Evolutionary conservation across 37 sponge, comb jelly and placozoan species (phyloP).

Genomic region (Chondrilla cf. caribensis): DNA sequence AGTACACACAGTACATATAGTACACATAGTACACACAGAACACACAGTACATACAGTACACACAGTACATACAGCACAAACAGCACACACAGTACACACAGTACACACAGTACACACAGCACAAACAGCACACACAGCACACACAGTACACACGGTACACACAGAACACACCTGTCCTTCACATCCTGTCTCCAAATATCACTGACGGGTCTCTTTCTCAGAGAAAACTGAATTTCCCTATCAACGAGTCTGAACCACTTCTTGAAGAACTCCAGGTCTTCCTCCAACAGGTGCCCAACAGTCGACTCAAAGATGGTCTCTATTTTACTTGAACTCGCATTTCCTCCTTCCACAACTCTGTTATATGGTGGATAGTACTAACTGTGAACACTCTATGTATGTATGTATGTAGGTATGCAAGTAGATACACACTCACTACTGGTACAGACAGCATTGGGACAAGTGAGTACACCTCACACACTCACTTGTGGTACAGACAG

Average conservation of each 20-base stretch:
- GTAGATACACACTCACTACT: slow-evolving; percentile 12
- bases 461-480: no score
- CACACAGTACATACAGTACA: no score
- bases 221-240: slow-evolving; percentile 27
- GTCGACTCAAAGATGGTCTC: slow-evolving; percentile 34
- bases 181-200: slow-evolving; percentile 36
- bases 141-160: no score
- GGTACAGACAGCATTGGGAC: no score
- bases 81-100: no score
- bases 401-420: neutral
- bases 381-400: neutral
- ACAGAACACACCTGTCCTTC: slow-evolving; percentile 27
- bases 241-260: slow-evolving; percentile 47
- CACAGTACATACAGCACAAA: no score
- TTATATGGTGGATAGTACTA: neutral
- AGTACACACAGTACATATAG: no score
- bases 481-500: no score
- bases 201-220: neutral
- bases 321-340: slow-evolving; percentile 42
- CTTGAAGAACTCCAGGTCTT: slow-evolving; percentile 42
- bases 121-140: no score
- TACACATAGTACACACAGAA: no score
- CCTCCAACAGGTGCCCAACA: slow-evolving; percentile 24
- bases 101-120: no score
- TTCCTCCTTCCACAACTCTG: slow-evolving; percentile 58